Evolutionary conservation across 2,113 vertebrate species (phyloP).

Genomic region (Epinephelus lanceolatus): DNA sequence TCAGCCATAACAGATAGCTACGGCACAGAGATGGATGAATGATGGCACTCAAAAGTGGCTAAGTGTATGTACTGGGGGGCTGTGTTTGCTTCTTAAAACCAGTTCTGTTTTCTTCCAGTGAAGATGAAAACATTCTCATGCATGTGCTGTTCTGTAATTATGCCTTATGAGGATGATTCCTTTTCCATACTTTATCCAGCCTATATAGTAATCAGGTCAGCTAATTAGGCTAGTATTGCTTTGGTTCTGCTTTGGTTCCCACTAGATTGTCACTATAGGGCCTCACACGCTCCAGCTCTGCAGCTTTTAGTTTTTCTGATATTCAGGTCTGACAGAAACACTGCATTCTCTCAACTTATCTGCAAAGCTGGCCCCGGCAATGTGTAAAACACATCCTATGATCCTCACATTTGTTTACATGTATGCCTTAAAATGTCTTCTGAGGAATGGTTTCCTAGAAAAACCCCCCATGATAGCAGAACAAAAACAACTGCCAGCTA

Average conservation of each 20-base stretch:
- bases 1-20: slow-evolving; percentile 76
- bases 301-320: slow-evolving; percentile 24
- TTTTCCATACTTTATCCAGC: slow-evolving; percentile 66
- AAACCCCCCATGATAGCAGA: slow-evolving; percentile 34
- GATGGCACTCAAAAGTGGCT: slow-evolving; percentile 53
- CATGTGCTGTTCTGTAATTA: slow-evolving; percentile 40
- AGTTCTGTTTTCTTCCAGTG: slow-evolving; percentile 2
- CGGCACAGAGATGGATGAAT: slow-evolving; percentile 58
- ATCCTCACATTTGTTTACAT: slow-evolving; percentile 52
- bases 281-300: slow-evolving; percentile 62
- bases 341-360: slow-evolving; percentile 35
- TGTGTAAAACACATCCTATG: slow-evolving; percentile 7
- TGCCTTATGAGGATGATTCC: slow-evolving; percentile 44
- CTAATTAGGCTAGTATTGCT: slow-evolving; percentile 82
- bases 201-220: slow-evolving; percentile 79
- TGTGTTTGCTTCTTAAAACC: background rate
- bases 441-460: slow-evolving; percentile 41
- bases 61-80: background rate
- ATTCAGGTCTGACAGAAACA: slow-evolving; percentile 39
- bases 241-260: slow-evolving; percentile 71
- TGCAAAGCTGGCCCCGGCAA: slow-evolving; percentile 9
- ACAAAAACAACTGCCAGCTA: slow-evolving; percentile 56
- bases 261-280: slow-evolving; percentile 73
- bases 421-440: slow-evolving; percentile 48
- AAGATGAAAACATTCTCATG: slow-evolving; percentile 3